A percentile compares a stretch with the other conserved stretches of the same genome.
phyloP scores from a whole-genome alignment of 1,140 invertebrate genomes.

The Vollenhovia emeryi region DNA sequence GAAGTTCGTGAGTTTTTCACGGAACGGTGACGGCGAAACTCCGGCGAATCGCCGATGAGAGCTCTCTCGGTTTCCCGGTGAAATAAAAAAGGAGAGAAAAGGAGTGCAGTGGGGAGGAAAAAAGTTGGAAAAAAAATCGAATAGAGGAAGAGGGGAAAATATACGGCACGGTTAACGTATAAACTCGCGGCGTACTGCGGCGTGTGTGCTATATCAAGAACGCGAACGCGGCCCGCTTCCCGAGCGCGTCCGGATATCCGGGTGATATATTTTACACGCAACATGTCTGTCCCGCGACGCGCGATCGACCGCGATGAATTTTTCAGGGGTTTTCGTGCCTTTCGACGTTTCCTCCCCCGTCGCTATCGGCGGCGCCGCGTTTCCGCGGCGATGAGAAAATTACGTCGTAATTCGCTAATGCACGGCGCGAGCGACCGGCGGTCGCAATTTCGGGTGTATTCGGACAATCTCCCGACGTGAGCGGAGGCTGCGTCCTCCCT shows the following conservation, averaged over 20 bases:
- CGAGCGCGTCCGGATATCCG: not conserved
- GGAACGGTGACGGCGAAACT: not conserved
- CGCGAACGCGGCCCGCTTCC: not conserved
- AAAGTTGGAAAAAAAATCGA: not conserved
- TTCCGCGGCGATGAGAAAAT: not conserved
- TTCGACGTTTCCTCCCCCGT: not conserved
- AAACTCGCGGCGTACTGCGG: slow-evolving; percentile 36
- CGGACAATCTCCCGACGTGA: not conserved
- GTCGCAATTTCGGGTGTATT: not conserved
- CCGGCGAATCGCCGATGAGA: not conserved
- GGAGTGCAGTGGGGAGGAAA: too few relatives aligned
- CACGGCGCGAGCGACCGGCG: not conserved
- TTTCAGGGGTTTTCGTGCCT: slow-evolving; percentile 33
- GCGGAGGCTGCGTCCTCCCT: not conserved
- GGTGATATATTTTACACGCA: slow-evolving; percentile 60
- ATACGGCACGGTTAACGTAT: slow-evolving; percentile 13
- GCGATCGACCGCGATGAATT: slow-evolving; percentile 53
- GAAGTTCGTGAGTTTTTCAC: not conserved
- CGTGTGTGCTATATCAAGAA: not conserved
- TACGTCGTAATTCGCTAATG: not conserved
- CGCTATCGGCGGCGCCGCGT: too few relatives aligned
- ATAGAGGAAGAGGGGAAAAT: not conserved
- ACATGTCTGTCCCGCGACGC: slow-evolving; percentile 42
- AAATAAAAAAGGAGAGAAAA: not conserved
- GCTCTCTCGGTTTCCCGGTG: not conserved